phyloP scores from a whole-genome alignment of 2,113 vertebrate species.

The Microcebus griseorufus region DNA sequence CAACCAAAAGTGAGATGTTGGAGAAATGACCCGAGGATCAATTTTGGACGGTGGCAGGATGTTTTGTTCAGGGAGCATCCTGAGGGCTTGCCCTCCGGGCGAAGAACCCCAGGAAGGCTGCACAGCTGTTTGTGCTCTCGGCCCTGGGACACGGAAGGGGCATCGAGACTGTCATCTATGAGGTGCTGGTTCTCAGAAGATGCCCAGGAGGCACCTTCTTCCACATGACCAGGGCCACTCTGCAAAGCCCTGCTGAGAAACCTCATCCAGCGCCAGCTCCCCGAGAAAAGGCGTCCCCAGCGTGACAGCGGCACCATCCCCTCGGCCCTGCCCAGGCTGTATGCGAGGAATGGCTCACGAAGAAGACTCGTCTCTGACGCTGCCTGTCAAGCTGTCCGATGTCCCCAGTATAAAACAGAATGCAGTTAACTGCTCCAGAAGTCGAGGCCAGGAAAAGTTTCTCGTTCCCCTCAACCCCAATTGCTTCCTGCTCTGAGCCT shows the following conservation, averaged over 20 bases:
- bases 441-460: background rate
- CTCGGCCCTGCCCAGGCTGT: background rate
- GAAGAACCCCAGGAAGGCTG: background rate
- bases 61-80: too few species aligned
- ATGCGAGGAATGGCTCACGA: accelerated
- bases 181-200: background rate
- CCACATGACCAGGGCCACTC: background rate
- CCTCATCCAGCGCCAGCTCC: background rate
- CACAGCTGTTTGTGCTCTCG: background rate
- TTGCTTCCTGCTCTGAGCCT: background rate
- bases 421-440: background rate
- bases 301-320: background rate
- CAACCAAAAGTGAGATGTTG: background rate
- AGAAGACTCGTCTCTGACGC: background rate
- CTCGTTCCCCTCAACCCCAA: background rate
- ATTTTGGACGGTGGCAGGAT: background rate
- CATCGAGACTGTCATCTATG: background rate
- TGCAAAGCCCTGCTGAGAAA: background rate
- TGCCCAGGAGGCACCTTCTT: background rate
- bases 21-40: background rate
- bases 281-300: background rate
- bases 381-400: background rate
- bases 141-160: background rate
- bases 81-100: too few species aligned
- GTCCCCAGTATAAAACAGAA: background rate